A percentile compares a stretch with the other conserved stretches of the same genome.
phyloP scores from a whole-genome alignment of 2,113 vertebrate genomes.

The Rhabdornis inornatus region DNA sequence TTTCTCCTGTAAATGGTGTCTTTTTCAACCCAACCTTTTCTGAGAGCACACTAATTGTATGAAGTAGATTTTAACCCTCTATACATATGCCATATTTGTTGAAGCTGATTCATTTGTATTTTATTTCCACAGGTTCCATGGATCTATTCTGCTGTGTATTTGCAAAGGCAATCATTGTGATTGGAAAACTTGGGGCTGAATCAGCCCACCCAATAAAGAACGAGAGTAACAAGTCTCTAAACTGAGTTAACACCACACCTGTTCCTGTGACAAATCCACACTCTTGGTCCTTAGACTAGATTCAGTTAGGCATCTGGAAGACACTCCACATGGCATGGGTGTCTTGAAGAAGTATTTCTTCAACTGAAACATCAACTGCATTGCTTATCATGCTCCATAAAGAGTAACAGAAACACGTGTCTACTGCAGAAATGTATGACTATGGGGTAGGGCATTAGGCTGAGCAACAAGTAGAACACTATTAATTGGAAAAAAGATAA shows the following conservation, averaged over 20 bases:
- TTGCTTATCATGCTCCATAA: neutral
- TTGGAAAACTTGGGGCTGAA: neutral
- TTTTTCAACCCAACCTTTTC: neutral
- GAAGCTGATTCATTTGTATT: neutral
- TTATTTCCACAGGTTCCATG: neutral
- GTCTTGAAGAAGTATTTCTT: neutral
- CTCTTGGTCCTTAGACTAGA: neutral
- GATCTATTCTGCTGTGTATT: neutral
- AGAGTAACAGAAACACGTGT: neutral
- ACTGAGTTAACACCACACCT: neutral
- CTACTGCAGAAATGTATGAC: neutral
- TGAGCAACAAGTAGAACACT: neutral
- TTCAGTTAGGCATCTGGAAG: neutral
- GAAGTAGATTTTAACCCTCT: neutral
- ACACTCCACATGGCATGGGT: rapidly evolving
- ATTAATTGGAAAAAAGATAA: neutral
- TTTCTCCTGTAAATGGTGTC: neutral
- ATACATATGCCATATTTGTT: neutral
- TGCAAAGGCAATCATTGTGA: neutral
- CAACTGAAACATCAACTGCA: neutral
- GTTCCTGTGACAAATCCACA: neutral
- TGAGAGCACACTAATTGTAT: neutral
- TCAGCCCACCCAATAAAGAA: neutral
- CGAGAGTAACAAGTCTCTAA: neutral
- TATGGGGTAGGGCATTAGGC: neutral